These are phyloP conservation scores for Ceyx melanurus DNA, from an alignment of 2,113 vertebrate species.

Conservation along the genomic window DNA sequence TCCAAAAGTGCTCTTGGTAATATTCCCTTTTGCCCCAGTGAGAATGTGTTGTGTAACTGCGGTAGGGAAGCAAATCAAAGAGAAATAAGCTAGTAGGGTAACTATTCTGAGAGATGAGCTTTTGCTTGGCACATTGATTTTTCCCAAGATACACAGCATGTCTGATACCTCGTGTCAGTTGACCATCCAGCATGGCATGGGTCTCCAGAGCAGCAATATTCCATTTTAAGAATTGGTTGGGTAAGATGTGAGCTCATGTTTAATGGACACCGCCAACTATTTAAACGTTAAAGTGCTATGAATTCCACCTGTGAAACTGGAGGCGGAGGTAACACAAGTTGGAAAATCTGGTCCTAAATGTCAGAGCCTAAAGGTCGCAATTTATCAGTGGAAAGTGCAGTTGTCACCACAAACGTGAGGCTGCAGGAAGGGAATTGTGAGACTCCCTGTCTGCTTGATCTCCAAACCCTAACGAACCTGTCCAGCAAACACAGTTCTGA, in stretches of 20 bases:
- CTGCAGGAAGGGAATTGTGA: background rate
- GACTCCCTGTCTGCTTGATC: background rate
- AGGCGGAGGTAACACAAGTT: conserved; percentile 51
- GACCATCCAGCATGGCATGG: background rate
- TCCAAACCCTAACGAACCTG: background rate
- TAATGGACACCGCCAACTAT: background rate
- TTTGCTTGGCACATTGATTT: background rate
- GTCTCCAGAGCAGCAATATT: background rate
- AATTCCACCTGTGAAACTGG: conserved; percentile 62
- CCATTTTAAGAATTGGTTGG: conserved; percentile 38
- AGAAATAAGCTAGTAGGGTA: conserved; percentile 11
- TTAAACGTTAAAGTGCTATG: conserved; percentile 6
- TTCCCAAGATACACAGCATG: background rate
- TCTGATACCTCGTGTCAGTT: background rate
- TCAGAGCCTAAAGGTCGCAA: conserved; percentile 56
- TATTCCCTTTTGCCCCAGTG: background rate
- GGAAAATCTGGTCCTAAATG: conserved; percentile 46
- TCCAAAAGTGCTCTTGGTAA: background rate
- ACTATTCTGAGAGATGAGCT: conserved; percentile 50
- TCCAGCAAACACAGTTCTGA: background rate
- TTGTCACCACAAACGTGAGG: conserved; percentile 18
- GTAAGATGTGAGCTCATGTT: background rate
- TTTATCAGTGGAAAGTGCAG: conserved; percentile 9
- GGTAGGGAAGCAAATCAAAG: conserved; percentile 28
- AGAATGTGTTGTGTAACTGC: conserved; percentile 37